phyloP scores from a whole-genome alignment of 1,140 invertebrate genomes.

The Sarcophaga bullata region DNA sequence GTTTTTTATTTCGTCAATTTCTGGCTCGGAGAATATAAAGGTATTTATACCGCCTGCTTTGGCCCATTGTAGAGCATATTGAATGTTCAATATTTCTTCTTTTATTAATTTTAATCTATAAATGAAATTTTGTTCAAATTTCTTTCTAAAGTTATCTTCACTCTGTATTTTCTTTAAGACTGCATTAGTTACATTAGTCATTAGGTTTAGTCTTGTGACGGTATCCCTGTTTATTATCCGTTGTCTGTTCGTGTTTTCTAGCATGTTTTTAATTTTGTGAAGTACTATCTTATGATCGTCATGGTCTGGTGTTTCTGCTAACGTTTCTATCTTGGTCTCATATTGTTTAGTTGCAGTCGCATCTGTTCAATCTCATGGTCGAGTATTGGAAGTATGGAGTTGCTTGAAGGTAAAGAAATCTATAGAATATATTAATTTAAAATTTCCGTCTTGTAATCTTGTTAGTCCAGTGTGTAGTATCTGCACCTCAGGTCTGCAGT shows the following conservation, averaged over 20 bases:
- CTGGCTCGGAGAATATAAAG: neutral
- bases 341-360: neutral
- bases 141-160: too few species aligned
- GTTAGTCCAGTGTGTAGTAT: neutral
- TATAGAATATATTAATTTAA: neutral
- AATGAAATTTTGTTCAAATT: neutral
- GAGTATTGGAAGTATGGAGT: constrained; percentile 1
- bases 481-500: neutral
- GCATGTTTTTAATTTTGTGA: neutral
- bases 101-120: constrained; percentile 1
- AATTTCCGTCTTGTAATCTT: neutral
- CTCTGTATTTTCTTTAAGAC: too few species aligned
- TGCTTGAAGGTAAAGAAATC: neutral
- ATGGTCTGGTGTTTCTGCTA: constrained; percentile 4
- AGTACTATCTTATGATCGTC: neutral
- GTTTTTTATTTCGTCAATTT: neutral
- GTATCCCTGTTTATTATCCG: neutral
- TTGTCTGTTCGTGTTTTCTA: constrained; percentile 14
- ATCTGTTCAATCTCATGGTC: neutral
- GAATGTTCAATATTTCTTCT: neutral
- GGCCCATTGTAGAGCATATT: too few species aligned
- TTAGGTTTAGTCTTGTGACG: neutral
- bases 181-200: neutral
- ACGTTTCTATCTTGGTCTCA: neutral
- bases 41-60: neutral